These are phyloP conservation scores for Xiphophorus maculatus DNA, from an alignment of 2,113 vertebrate genomes.

Conservation along the genomic window DNA sequence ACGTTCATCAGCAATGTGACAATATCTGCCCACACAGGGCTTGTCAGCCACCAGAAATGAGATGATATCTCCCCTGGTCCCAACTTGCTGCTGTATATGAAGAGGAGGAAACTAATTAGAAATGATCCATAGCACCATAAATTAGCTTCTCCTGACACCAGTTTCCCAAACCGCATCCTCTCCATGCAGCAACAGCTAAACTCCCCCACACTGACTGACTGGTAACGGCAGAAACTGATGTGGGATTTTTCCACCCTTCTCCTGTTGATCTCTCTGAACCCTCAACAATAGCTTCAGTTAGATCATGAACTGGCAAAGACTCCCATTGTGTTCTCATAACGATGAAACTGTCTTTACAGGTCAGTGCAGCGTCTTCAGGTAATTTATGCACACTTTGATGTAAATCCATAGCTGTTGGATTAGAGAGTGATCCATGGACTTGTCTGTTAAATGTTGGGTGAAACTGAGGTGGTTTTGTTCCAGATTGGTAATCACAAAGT, in stretches of 20 bases:
- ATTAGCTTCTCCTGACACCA: constrained; percentile 1
- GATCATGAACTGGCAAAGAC: not conserved
- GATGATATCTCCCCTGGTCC: not conserved
- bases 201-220: not conserved
- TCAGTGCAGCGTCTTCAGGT: not conserved
- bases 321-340: not conserved
- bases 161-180: not conserved
- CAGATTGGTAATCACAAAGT: no score
- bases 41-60: not conserved
- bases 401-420: not conserved
- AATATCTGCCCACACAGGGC: not conserved
- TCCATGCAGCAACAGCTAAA: not conserved
- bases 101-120: constrained; percentile 4
- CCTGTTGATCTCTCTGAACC: not conserved
- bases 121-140: not conserved
- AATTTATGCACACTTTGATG: not conserved
- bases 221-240: not conserved
- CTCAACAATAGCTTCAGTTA: not conserved
- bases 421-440: not conserved
- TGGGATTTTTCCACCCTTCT: not conserved
- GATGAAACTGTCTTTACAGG: not conserved
- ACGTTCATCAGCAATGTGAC: not conserved
- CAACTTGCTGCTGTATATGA: not conserved
- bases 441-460: not conserved
- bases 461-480: not conserved